Evolutionary conservation across 2,797 vertebrate genomes (phyloP), one percentile per base, ranked within the genome.

Genomic region (Artibeus lituratus): DNA sequence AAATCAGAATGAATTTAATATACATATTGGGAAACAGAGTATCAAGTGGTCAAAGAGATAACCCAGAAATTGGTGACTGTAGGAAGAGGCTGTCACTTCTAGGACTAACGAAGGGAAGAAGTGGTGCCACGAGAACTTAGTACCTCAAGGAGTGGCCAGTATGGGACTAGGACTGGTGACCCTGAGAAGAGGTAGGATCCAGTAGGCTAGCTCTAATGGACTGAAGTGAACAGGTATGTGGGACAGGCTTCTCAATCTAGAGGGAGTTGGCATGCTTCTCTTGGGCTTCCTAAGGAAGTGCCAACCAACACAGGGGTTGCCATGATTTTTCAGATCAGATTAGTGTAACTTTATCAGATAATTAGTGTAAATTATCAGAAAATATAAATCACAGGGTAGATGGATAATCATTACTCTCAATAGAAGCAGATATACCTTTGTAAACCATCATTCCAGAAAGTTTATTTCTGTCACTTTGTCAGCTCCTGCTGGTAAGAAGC

Each of bases 381-480:
- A 87, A 73, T 14, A 35, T 18, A 67, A 91, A 90, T 94, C n/a
- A 49, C 1, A 22, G 44, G 32, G 14, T 70, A 87, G 83, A 76
- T 53, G 72, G 80, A 76, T 53, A 72, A 53, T 49, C 18, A 57
- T 81, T 91, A 37, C 70, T 77, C 55, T 74, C 86, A 93, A 39
- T 5, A 90, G 26, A 16, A 55, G 9, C 37, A 74, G 95, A 15
- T 42, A 35, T 53, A 35, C 76, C 39, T 97, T 55, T 92, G 47
- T 92, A 84, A 94, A 91, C 44, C 26, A 47, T 87, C 72, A 93
- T 90, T 51, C 7, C 26, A 83, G n/a, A 74, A 91, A 70, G 80
- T 92, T 65, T 91, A 93, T 92, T 89, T 84, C 70, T 96, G 65
- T 86, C 47, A 59, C 32, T 88, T 47, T 96, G 53, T 87, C 51